Conservation (phyloP, 1,140 invertebrate species). For the Drosophila nasuta region DNA sequence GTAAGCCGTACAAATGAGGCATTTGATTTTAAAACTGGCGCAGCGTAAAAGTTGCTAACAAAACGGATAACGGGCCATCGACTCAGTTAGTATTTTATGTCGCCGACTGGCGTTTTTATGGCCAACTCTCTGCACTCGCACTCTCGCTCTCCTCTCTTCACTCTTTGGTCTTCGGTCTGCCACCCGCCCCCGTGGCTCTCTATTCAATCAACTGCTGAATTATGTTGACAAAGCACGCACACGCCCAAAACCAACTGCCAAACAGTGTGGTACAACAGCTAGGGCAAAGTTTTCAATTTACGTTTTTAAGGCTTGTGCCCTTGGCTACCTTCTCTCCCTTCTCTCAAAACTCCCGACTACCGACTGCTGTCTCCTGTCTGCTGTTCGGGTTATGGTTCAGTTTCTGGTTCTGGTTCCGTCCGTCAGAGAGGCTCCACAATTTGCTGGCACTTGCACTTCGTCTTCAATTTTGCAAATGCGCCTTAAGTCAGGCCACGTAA, state of each 20-base stretch:
- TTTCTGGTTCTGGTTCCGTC: too few species aligned
- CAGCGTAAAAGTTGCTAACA: conserved; percentile 63
- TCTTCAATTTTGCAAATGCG: conserved; percentile 76
- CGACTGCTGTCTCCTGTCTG: neutral
- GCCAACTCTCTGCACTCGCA: conserved; percentile 16
- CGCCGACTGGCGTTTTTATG: conserved; percentile 58
- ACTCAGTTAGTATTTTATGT: conserved; percentile 56
- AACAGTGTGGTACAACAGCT: conserved; percentile 22
- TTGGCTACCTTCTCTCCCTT: neutral
- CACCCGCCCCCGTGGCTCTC: conserved; percentile 4
- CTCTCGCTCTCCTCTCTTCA: too few species aligned
- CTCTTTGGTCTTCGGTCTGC: neutral
- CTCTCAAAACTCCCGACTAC: too few species aligned
- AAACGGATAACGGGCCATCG: conserved; percentile 59
- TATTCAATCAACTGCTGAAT: conserved; percentile 75
- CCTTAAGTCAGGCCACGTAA: conserved; percentile 73
- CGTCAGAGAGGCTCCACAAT: conserved; percentile 35
- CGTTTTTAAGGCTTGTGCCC: conserved; percentile 60
- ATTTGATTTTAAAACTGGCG: conserved; percentile 77
- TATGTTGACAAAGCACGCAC: conserved; percentile 78
- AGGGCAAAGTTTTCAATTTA: conserved; percentile 76
- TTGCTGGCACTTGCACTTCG: conserved; percentile 69
- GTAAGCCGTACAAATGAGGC: conserved; percentile 71
- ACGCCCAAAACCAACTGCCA: conserved; percentile 45
- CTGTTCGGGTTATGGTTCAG: neutral